Evolutionary conservation across 2,888 invertebrate genomes (phyloP), one percentile per base, ranked within the genome.

Genomic region (Sabatieria punctata): DNA sequence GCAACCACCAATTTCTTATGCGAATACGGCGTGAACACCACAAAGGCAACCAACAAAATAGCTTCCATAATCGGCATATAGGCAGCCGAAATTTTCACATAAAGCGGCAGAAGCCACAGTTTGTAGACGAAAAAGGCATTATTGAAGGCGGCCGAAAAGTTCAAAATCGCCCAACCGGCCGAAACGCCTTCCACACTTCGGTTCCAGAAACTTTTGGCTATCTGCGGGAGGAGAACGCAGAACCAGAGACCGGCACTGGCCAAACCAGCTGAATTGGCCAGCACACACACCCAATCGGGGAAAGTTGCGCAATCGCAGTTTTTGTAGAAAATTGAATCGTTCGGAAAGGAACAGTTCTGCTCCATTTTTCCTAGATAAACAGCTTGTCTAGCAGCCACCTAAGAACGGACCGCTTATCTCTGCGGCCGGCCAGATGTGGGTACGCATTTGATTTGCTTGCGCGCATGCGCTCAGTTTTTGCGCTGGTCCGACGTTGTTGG

Each of bases 141-240:
- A 36, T 47, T 47, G 3, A 47, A 25, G n/a, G 48, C 48, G 15
- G 48, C 48, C 19, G 48, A 44, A 35, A 47, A 47, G 33, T 47
- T 47, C 21, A 41, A 22, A 13, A 47, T 45, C 25, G 44, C 48
- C 43, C 43, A 47, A 1, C 25, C 48, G 2, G 21, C 18, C n/a
- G 48, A 47, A 2, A 45, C 18, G 1, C 48, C 48, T 19, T 38
- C 33, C 15, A 47, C 48, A n/a, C 35, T 24, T 2, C 36, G 30
- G 6, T 30, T 18, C 1, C 47, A 35, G 13, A 26, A 45, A n/a
- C 41, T 45, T 15, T 41, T 21, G 13, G n/a, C 18, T 2, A 47
- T 43, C 37, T 47, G 47, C 2, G 47, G 47, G 2, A 44, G 30
- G 8, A 47, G 35, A 24, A 47, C 47, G 13, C 36, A 18, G 13